Evolutionary conservation across 2,888 invertebrate species (phyloP).

Genomic region (Eustalomyia histrio): DNA sequence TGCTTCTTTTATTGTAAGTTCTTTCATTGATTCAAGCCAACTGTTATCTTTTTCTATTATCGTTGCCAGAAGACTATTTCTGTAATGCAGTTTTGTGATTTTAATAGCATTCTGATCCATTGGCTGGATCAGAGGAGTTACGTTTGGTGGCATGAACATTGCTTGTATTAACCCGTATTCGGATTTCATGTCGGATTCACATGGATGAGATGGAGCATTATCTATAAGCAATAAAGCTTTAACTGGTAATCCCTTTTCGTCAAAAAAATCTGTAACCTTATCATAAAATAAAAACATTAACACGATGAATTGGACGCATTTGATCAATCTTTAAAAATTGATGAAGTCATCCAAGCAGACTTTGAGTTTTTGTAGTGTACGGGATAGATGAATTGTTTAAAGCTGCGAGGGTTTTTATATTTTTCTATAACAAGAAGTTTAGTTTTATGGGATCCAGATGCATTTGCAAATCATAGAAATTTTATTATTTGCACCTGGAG

Average conservation of each 20-base stretch:
- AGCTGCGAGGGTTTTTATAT: not conserved
- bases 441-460: too few species aligned
- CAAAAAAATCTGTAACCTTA: constrained; percentile 12
- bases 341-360: not conserved
- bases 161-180: not conserved
- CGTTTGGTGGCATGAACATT: too few species aligned
- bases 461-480: constrained; percentile 4
- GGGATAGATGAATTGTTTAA: not conserved
- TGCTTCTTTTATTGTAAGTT: not conserved
- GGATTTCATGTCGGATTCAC: too few species aligned
- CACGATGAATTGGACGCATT: not conserved
- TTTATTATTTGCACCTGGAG: constrained; percentile 2
- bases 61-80: not conserved
- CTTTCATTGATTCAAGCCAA: not conserved
- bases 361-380: not conserved
- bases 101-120: too few species aligned
- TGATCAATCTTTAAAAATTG: constrained; percentile 13
- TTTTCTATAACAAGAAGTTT: not conserved
- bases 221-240: constrained; percentile 10
- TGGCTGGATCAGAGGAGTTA: too few species aligned
- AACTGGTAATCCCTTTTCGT: not conserved
- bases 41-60: not conserved
- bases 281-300: not conserved
- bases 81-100: too few species aligned
- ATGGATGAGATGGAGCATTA: too few species aligned